Percentiles rank a stretch among this genome's conserved stretches.
phyloP scores from a whole-genome alignment of 1,140 invertebrate genomes.

The Drosophila subobscura region DNA sequence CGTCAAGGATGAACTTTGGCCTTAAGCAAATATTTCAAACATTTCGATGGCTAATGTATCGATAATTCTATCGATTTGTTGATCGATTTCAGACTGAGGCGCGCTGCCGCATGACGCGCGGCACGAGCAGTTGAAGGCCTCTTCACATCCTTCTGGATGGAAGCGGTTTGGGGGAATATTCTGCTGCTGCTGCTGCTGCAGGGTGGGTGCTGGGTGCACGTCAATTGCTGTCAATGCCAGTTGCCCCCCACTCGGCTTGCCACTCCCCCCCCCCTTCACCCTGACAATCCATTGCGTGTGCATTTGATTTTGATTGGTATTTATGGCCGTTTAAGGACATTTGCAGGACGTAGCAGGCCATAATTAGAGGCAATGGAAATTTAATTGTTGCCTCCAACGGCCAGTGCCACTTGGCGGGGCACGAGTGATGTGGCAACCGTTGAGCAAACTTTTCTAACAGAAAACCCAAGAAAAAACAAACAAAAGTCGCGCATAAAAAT shows the following conservation, averaged over 20 bases:
- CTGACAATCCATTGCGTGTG: slow-evolving; percentile 35
- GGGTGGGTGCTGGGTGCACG: background rate
- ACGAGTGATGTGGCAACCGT: background rate
- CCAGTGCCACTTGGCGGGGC: slow-evolving; percentile 9
- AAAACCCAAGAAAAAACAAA: slow-evolving; percentile 10
- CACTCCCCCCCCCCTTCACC: slow-evolving; percentile 1
- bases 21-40: no score
- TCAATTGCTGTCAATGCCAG: slow-evolving; percentile 46
- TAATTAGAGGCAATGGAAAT: slow-evolving; percentile 52
- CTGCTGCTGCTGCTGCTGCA: background rate
- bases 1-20: no score
- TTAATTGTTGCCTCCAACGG: slow-evolving; percentile 41
- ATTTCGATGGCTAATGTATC: no score
- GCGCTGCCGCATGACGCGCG: no score
- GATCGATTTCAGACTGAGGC: no score
- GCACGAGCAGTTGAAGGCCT: no score
- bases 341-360: slow-evolving; percentile 13
- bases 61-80: no score
- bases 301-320: slow-evolving; percentile 83
- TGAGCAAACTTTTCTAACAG: slow-evolving; percentile 16
- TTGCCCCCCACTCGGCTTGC: slow-evolving; percentile 31
- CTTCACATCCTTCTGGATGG: no score
- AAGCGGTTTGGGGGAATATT: background rate
- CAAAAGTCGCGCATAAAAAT: slow-evolving; percentile 37
- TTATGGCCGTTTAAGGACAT: slow-evolving; percentile 81